Evolutionary conservation across 2,888 invertebrate species (phyloP), one percentile per base, ranked within the genome.

Genomic region (Phasia obesa): DNA sequence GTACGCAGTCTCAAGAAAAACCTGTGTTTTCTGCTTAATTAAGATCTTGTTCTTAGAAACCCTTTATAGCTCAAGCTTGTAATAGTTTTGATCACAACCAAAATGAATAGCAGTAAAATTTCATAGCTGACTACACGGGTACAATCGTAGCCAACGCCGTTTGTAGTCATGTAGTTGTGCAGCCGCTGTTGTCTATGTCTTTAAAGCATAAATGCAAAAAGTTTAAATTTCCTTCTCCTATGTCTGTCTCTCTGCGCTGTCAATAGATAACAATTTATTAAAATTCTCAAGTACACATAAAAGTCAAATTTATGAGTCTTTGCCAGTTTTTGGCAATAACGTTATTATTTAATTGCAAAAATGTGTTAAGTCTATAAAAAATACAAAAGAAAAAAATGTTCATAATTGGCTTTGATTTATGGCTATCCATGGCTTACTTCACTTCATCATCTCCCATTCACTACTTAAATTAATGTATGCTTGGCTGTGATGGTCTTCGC

Each of bases 361-460:
- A 77, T 73, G 73, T 81, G 73, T 69, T 62, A 49, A 81, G 81
- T 77, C 81, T 77, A 77, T 81, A 57, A 73, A 31, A 31, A n/a
- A n/a, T n/a, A 31, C 31, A 31, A 31, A 7, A 31, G 9, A 31
- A 11, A 11, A 35, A 78, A 75, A 60, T 23, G 21, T 60, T 47
- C 47, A 76, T 75, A 80, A 83, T 83, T 83, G 79, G 65, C 79
- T 53, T 67, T 65, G 75, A 79, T 83, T 80, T 83, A 80, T 79
- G 65, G n/a, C 60, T 44, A 74, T 79, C 55, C 31, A 38, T 25
- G 38, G 17, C 21, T 60, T n/a, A 31, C 25, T 38, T 47, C 31
- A 23, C 42, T 7, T 11, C 38, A 19, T n/a, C 51, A n/a, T 51
- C 5, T 11, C 51, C 21, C 21, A 65, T 31, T 15, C 35, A 53